These are phyloP conservation scores for Clunio marinus DNA, from an alignment of 2,888 invertebrate species.

Conservation along the genomic window DNA sequence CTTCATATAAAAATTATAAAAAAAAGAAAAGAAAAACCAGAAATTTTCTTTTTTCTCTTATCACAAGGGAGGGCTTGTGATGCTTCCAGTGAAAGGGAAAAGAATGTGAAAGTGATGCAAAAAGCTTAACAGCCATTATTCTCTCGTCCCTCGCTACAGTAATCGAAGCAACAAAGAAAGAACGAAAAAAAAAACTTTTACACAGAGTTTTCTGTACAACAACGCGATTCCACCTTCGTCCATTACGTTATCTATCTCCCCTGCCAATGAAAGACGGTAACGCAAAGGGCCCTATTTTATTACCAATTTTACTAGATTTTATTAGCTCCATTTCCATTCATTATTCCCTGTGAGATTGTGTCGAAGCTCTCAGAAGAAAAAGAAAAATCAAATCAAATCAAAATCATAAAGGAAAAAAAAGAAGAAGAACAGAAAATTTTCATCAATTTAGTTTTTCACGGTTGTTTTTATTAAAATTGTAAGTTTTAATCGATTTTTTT, in stretches of 20 bases:
- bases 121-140: too few relatives aligned
- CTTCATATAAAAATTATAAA: too few relatives aligned
- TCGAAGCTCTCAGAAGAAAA: background rate
- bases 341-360: slow-evolving; percentile 22
- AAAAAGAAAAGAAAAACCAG: too few relatives aligned
- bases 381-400: too few relatives aligned
- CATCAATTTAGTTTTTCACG: too few relatives aligned
- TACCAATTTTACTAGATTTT: slow-evolving; percentile 14
- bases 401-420: too few relatives aligned
- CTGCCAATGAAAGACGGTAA: background rate
- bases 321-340: slow-evolving; percentile 33
- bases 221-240: background rate
- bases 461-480: slow-evolving; percentile 6
- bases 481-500: slow-evolving; percentile 19
- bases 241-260: background rate
- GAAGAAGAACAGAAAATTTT: too few relatives aligned
- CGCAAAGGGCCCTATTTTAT: background rate
- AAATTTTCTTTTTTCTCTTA: too few relatives aligned
- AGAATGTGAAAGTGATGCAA: too few relatives aligned
- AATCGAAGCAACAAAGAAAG: background rate
- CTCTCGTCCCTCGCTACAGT: background rate
- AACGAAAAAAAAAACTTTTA: background rate
- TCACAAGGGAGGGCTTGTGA: too few relatives aligned
- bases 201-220: background rate
- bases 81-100: too few relatives aligned